phyloP scores from a whole-genome alignment of 53 echinoderm and acorn worm species.

The Patiria pectinifera region DNA sequence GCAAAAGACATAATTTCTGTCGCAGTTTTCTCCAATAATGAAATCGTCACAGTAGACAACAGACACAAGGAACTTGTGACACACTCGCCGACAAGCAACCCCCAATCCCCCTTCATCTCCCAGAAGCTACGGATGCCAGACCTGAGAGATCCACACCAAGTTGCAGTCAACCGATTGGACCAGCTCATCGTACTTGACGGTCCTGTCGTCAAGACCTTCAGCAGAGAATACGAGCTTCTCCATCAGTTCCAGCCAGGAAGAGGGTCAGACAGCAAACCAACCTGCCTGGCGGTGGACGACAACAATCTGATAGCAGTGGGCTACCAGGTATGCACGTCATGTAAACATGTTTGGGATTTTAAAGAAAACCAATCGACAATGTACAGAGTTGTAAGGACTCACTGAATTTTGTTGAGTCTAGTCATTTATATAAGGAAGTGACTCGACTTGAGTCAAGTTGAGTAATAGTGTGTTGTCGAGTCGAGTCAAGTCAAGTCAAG shows the following conservation, averaged over 20 bases:
- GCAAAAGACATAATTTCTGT: neutral
- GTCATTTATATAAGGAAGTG: too few relatives aligned
- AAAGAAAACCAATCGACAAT: too few relatives aligned
- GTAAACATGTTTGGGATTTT: neutral
- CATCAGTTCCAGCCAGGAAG: conserved; percentile 27
- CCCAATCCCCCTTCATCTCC: neutral
- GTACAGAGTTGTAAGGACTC: too few relatives aligned
- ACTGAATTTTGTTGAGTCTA: too few relatives aligned
- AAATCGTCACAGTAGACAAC: neutral
- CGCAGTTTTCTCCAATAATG: conserved; percentile 23
- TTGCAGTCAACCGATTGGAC: conserved; percentile 16
- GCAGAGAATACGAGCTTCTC: conserved; percentile 11
- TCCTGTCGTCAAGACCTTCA: conserved; percentile 11
- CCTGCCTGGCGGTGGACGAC: conserved; percentile 32
- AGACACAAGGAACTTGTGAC: neutral
- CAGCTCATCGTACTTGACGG: conserved; percentile 18
- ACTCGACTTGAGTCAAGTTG: too few relatives aligned
- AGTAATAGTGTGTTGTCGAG: too few relatives aligned
- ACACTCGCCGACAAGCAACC: neutral
- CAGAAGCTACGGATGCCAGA: neutral
- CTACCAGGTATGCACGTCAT: neutral
- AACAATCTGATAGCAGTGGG: conserved; percentile 50
- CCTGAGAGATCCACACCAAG: neutral
- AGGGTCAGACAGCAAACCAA: conserved; percentile 27
- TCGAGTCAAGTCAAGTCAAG: too few relatives aligned